These are phyloP conservation scores for Melanocharis versteri DNA, from an alignment of 2,113 vertebrate species.

Conservation along the genomic window DNA sequence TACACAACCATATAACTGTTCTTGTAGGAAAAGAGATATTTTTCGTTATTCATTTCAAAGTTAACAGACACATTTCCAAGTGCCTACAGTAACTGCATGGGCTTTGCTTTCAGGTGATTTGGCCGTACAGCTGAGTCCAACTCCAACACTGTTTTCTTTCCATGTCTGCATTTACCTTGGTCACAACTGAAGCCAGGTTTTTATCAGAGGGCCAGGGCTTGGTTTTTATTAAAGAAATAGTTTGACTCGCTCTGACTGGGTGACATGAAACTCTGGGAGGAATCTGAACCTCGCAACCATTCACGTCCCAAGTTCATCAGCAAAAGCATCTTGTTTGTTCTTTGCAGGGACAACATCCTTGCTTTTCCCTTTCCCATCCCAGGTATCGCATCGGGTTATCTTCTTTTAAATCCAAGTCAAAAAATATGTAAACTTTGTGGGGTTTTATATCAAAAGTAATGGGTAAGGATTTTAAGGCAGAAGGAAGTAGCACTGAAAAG, in stretches of 20 bases:
- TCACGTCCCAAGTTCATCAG: neutral
- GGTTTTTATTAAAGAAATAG: neutral
- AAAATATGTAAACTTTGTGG: neutral
- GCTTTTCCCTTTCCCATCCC: neutral
- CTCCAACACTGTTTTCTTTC: neutral
- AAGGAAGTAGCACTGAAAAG: fast-evolving
- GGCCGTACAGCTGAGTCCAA: neutral
- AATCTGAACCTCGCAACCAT: neutral
- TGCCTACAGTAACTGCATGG: neutral
- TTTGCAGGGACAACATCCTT: fast-evolving
- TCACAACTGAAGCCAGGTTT: neutral
- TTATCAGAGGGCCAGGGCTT: neutral
- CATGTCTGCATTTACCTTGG: neutral
- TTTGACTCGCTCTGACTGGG: neutral
- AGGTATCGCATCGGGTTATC: neutral
- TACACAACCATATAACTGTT: constrained; percentile 45
- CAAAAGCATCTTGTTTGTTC: neutral
- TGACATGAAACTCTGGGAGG: neutral
- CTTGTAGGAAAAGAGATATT: constrained; percentile 37
- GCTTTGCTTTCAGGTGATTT: constrained; percentile 23
- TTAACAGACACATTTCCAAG: constrained; percentile 36
- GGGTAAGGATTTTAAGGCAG: neutral
- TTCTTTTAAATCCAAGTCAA: neutral
- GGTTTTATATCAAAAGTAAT: neutral
- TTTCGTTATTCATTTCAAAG: constrained; percentile 50